Base-by-base conservation (phyloP, 2,888 invertebrate genomes). In the Archips crataeganus region DNA sequence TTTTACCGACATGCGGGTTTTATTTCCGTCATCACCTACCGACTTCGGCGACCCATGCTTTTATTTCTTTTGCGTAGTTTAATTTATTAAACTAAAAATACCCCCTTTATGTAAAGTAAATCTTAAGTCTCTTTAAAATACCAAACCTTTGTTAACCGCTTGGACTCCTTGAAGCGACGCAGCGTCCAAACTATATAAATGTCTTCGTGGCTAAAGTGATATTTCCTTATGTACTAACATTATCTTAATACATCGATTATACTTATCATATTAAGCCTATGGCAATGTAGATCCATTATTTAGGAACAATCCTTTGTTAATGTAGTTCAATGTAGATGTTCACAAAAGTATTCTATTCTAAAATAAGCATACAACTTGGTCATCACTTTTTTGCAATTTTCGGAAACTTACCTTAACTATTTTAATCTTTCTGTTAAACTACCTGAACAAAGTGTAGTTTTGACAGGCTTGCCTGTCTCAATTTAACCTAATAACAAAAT, bases 21-120 rank as follows among this genome's bases (percentile, higher is more conserved):
- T 57, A 57, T 45, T 61, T 72, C 61, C 39, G 32, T 64, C 32
- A 23, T 64, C 45, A 36, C 32, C 54, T 69, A 42, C 49, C 45
- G 69, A 70, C 42, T 65, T 74, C 68, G 45, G 45, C 70, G 45
- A 60, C 60, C 64, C 69, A 74, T 65, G 70, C 64, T 74, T 73
- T 64, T 59, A 32, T 57, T 57, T 57, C 68, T 59, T 45, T 61
- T 45, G 69, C 57, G 68, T 64, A 60, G 23, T 64, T 15, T 42
- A 11, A 39, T 47, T n/a, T 64, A 49, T 51, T 39, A 9, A 15
- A 23, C 34, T 51, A 23, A 34, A 42, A 62, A 62, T 45, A 54
- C 36, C 49, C 15, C 9, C 36, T 57, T 57, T 32, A 57, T 32
- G 11, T 11, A 11, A 57, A 32, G 32, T 59, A 34, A 61, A 10